phyloP scores from a whole-genome alignment of 2,888 invertebrate species.

The Aphodius granarius region DNA sequence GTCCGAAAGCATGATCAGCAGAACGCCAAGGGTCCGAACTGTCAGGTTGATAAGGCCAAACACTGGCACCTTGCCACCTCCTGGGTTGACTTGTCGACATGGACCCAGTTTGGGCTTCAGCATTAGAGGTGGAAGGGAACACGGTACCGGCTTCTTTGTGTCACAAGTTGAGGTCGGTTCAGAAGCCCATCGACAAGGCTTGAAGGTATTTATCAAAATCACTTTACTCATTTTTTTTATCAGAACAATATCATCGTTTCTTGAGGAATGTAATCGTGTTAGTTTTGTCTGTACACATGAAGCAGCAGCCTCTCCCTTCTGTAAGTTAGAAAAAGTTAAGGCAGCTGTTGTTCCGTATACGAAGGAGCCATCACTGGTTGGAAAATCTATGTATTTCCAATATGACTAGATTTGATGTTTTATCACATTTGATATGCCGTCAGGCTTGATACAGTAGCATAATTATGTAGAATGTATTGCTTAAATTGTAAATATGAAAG shows the following conservation, averaged over 20 bases:
- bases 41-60: conserved; percentile 60
- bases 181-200: conserved; percentile 83
- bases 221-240: too few relatives aligned
- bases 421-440: not conserved
- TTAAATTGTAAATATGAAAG: not conserved
- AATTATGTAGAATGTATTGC: too few relatives aligned
- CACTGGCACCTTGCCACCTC: conserved; percentile 47
- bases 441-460: too few relatives aligned
- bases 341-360: too few relatives aligned
- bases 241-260: too few relatives aligned
- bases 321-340: too few relatives aligned
- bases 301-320: too few relatives aligned
- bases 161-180: conserved; percentile 85
- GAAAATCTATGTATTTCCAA: too few relatives aligned
- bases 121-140: conserved; percentile 84
- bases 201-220: conserved; percentile 71
- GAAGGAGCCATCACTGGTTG: too few relatives aligned
- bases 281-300: too few relatives aligned
- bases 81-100: conserved; percentile 57
- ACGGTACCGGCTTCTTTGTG: conserved; percentile 90
- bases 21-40: conserved; percentile 61
- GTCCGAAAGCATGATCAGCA: conserved; percentile 54
- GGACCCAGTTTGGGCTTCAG: conserved; percentile 79
- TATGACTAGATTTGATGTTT: too few relatives aligned
- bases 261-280: too few relatives aligned